phyloP scores from a whole-genome alignment of 2,888 invertebrate species.

The Sarcophaga rosellei region DNA sequence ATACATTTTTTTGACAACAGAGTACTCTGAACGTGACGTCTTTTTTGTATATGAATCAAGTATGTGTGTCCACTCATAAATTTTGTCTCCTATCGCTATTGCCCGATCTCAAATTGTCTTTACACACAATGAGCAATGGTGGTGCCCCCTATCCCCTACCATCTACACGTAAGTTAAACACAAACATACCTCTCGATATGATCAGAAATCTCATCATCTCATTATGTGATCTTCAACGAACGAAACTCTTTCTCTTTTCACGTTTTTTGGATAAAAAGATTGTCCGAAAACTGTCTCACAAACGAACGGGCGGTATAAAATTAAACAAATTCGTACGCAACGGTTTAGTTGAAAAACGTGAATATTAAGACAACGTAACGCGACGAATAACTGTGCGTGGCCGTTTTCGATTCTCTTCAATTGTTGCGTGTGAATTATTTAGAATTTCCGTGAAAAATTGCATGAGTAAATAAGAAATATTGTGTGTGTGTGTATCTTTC shows the following conservation, averaged over 20 bases:
- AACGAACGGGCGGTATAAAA: slow-evolving; percentile 73
- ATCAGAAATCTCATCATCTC: slow-evolving; percentile 26
- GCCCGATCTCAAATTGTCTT: slow-evolving; percentile 41
- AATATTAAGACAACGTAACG: slow-evolving; percentile 66
- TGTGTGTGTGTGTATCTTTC: neutral
- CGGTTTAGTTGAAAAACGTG: slow-evolving; percentile 75
- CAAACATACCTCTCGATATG: slow-evolving; percentile 3
- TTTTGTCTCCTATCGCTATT: slow-evolving; percentile 32
- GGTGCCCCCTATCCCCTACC: neutral
- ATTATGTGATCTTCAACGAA: slow-evolving; percentile 20
- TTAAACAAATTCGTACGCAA: slow-evolving; percentile 74
- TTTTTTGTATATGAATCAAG: slow-evolving; percentile 27
- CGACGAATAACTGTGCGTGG: slow-evolving; percentile 65
- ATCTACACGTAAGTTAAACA: slow-evolving; percentile 12
- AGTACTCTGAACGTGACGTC: slow-evolving; percentile 50
- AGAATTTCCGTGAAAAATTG: slow-evolving; percentile 39
- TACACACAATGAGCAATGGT: slow-evolving; percentile 32
- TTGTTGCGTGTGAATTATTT: slow-evolving; percentile 14
- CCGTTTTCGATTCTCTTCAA: neutral
- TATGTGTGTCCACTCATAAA: slow-evolving; percentile 52
- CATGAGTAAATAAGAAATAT: slow-evolving; percentile 1
- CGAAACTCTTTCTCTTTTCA: slow-evolving; percentile 23
- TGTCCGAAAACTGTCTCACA: neutral
- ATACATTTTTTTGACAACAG: slow-evolving; percentile 27
- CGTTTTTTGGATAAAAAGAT: slow-evolving; percentile 1